phyloP scores from a whole-genome alignment of 2,113 vertebrate genomes.

The Rallus limicola region DNA sequence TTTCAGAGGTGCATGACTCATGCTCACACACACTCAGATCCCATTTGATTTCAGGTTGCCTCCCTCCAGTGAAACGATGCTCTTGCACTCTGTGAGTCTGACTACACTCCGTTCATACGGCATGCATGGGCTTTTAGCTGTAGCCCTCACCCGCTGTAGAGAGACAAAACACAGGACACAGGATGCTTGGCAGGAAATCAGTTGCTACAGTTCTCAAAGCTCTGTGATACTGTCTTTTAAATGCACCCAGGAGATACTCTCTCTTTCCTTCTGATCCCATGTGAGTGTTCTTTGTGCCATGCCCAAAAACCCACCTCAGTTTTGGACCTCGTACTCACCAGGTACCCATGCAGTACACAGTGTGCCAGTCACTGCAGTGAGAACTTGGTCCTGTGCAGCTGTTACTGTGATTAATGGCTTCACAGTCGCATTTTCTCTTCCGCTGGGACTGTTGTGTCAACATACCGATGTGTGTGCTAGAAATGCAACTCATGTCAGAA shows the following conservation, averaged over 20 bases:
- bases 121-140: background rate
- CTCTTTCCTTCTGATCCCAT: background rate
- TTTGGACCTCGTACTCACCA: background rate
- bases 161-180: background rate
- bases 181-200: background rate
- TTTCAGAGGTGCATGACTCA: background rate
- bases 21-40: background rate
- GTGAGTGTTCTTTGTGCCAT: background rate
- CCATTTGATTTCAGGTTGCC: background rate
- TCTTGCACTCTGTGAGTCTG: background rate
- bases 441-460: background rate
- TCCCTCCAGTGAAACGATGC: background rate
- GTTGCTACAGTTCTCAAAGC: background rate
- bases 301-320: background rate
- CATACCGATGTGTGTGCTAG: background rate
- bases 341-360: accelerated
- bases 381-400: background rate
- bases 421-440: background rate
- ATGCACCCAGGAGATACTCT: accelerated
- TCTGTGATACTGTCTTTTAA: background rate
- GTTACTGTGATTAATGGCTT: background rate
- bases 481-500: background rate
- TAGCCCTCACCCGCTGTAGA: background rate
- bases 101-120: accelerated
- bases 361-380: background rate